phyloP scores from a whole-genome alignment of 2,888 invertebrate genomes.

The Spialia ferax region DNA sequence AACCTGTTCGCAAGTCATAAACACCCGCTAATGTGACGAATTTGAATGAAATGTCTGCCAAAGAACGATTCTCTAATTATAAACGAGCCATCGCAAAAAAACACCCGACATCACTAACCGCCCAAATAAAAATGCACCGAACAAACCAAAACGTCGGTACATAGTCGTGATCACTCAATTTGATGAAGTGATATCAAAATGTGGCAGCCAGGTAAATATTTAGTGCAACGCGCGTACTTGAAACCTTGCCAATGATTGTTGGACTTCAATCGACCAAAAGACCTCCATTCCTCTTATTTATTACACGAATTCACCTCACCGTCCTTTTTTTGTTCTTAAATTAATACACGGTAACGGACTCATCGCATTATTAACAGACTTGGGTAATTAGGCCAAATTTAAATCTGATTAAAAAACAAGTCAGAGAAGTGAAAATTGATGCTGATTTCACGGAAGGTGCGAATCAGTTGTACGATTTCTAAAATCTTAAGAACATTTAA shows the following conservation, averaged over 20 bases:
- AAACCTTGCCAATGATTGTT: slow-evolving; percentile 78
- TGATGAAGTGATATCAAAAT: slow-evolving; percentile 62
- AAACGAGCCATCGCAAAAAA: slow-evolving; percentile 65
- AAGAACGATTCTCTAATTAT: slow-evolving; percentile 69
- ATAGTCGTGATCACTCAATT: slow-evolving; percentile 55
- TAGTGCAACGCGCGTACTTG: slow-evolving; percentile 77
- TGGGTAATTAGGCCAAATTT: slow-evolving; percentile 38
- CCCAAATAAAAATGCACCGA: slow-evolving; percentile 60
- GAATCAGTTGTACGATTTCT: slow-evolving; percentile 63
- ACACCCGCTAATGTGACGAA: slow-evolving; percentile 58
- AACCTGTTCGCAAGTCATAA: slow-evolving; percentile 56
- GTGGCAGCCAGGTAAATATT: slow-evolving; percentile 79
- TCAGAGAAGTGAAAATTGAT: slow-evolving; percentile 60
- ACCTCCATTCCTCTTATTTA: slow-evolving; percentile 72
- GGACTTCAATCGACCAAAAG: slow-evolving; percentile 74
- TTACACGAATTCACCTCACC: slow-evolving; percentile 65
- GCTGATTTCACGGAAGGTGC: slow-evolving; percentile 54
- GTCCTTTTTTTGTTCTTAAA: slow-evolving; percentile 48
- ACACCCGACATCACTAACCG: slow-evolving; percentile 56
- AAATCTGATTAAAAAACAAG: slow-evolving; percentile 59
- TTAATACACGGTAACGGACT: slow-evolving; percentile 42
- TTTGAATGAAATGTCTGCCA: slow-evolving; percentile 71
- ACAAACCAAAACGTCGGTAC: slow-evolving; percentile 51
- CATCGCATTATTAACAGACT: slow-evolving; percentile 31
- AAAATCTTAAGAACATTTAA: slow-evolving; percentile 70